Percentiles rank a stretch among this genome's conserved stretches.
These are phyloP conservation scores for Nipponia nippon DNA, from an alignment of 2,113 vertebrate genomes.

Conservation along the genomic window DNA sequence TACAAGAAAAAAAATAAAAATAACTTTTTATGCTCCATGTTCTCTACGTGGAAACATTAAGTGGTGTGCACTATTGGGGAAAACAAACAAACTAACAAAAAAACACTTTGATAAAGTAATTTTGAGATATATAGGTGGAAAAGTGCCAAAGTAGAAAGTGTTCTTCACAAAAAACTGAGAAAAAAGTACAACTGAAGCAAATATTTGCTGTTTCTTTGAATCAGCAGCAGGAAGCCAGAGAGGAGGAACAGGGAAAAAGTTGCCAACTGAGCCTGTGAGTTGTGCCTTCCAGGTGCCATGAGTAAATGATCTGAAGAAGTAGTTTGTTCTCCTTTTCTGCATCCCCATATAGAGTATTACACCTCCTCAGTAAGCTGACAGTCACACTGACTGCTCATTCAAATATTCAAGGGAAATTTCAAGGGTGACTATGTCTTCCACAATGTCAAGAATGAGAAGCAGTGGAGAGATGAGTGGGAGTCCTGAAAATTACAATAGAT, in stretches of 20 bases:
- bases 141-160: neutral
- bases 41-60: neutral
- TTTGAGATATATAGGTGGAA: neutral
- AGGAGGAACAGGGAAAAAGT: neutral
- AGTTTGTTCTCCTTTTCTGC: neutral
- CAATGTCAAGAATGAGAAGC: neutral
- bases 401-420: neutral
- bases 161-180: neutral
- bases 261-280: fast-evolving
- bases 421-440: neutral
- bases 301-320: neutral
- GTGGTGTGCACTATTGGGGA: neutral
- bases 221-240: neutral
- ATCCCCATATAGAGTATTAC: neutral
- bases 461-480: neutral
- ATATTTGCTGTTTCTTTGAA: neutral
- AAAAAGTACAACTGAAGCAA: neutral
- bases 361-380: neutral
- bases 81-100: neutral
- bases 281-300: neutral
- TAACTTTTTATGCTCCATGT: neutral
- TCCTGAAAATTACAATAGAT: neutral
- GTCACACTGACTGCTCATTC: neutral
- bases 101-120: neutral
- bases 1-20: neutral